Evolutionary conservation across 1,140 invertebrate species (phyloP).

Genomic region (Orius laevigatus): DNA sequence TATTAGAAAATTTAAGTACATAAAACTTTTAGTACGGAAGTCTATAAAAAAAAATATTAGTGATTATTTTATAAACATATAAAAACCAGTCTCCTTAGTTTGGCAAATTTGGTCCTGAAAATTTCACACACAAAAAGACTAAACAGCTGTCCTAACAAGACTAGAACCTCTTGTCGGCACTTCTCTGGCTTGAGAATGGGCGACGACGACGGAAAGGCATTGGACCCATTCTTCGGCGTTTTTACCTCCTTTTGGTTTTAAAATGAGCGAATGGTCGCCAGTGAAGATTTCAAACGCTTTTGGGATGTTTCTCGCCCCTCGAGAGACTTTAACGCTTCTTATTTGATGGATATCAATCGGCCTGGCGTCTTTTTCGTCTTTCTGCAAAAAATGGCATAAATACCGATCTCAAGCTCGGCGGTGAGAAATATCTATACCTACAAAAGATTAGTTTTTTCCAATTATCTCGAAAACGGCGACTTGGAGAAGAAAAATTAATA

Average conservation of each 20-base stretch:
- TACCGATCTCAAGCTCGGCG: neutral
- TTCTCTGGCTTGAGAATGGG: constrained; percentile 49
- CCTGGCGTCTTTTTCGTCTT: constrained; percentile 29
- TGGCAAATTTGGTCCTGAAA: too few relatives aligned
- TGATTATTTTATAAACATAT: too few relatives aligned
- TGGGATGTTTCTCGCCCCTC: constrained; percentile 72
- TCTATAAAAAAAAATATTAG: too few relatives aligned
- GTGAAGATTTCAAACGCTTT: constrained; percentile 95
- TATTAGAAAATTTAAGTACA: too few relatives aligned
- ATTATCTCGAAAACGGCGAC: too few relatives aligned
- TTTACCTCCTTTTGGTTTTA: constrained; percentile 87
- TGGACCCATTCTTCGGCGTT: constrained; percentile 90
- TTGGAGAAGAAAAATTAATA: too few relatives aligned
- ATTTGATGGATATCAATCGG: constrained; percentile 79
- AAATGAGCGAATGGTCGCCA: constrained; percentile 72
- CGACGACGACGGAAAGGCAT: constrained; percentile 72
- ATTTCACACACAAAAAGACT: neutral
- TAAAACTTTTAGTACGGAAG: too few relatives aligned
- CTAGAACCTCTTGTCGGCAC: constrained; percentile 22
- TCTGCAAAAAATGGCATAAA: constrained; percentile 35
- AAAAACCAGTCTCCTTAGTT: too few relatives aligned
- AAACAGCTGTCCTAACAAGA: constrained; percentile 21
- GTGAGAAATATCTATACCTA: neutral
- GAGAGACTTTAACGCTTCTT: constrained; percentile 73
- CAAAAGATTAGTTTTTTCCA: too few relatives aligned